Percentiles rank a stretch among this genome's conserved stretches.
phyloP scores from a whole-genome alignment of 2,113 vertebrate genomes.

The Scytalopus superciliaris region DNA sequence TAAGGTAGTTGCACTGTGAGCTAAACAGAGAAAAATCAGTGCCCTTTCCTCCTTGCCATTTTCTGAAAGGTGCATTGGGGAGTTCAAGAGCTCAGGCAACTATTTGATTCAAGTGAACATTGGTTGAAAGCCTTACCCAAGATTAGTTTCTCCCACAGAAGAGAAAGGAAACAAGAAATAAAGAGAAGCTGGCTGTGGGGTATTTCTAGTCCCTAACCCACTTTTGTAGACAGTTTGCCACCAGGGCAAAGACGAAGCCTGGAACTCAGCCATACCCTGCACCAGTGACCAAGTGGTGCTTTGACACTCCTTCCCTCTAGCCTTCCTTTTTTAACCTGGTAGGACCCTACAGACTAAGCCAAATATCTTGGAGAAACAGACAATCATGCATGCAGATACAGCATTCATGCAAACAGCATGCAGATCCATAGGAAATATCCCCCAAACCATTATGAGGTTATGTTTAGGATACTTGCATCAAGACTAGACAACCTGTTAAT shows the following conservation, averaged over 20 bases:
- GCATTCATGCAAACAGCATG: neutral
- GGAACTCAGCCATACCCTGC: neutral
- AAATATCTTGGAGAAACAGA: neutral
- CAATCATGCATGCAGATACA: neutral
- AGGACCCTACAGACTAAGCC: neutral
- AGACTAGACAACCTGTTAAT: neutral
- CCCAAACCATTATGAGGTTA: neutral
- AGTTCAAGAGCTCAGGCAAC: neutral
- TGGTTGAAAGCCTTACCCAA: neutral
- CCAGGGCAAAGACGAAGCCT: neutral
- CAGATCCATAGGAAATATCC: neutral
- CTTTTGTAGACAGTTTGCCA: neutral
- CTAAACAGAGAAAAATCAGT: neutral
- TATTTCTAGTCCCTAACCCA: neutral
- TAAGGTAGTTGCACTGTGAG: neutral
- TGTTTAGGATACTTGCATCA: neutral
- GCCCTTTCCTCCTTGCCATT: neutral
- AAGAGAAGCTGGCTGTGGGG: neutral
- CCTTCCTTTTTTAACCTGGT: neutral
- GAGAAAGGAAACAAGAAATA: neutral
- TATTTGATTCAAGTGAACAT: neutral
- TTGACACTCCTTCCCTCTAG: neutral
- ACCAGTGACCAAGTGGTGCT: neutral
- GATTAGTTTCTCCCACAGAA: neutral
- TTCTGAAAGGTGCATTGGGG: neutral